phyloP scores from a whole-genome alignment of 2,888 invertebrate species.

The Drosophila mayaguana region DNA sequence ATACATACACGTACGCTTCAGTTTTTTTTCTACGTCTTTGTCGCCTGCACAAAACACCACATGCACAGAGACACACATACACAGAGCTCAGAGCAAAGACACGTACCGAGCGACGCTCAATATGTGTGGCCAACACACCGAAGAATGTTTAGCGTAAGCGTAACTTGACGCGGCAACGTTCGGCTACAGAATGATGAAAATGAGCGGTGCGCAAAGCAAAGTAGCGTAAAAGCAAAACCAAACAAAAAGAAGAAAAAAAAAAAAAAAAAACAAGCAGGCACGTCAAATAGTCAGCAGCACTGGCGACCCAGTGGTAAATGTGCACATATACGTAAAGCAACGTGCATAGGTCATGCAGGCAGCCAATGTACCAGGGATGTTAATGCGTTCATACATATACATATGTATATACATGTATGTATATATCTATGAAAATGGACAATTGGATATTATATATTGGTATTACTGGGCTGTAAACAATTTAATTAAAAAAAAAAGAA shows the following conservation, averaged over 20 bases:
- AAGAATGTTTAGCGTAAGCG: conserved; percentile 58
- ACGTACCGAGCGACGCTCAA: conserved; percentile 59
- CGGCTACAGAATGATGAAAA: conserved; percentile 69
- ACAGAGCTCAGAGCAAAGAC: conserved; percentile 28
- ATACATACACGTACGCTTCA: conserved; percentile 57
- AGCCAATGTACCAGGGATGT: conserved; percentile 15
- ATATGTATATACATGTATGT: too few species aligned
- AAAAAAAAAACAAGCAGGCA: conserved; percentile 41
- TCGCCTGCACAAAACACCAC: conserved; percentile 38
- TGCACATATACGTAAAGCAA: not conserved
- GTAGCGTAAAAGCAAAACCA: conserved; percentile 56
- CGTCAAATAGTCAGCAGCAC: conserved; percentile 44
- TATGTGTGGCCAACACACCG: conserved; percentile 47
- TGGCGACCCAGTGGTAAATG: conserved; percentile 48
- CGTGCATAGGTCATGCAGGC: conserved; percentile 35
- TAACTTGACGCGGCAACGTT: conserved; percentile 68
- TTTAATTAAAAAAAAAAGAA: too few species aligned
- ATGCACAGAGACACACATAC: conserved; percentile 19
- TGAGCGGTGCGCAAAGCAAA: conserved; percentile 58
- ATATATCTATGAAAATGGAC: not conserved
- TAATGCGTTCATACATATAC: not conserved
- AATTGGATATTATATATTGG: not conserved
- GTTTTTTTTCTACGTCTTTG: conserved; percentile 58
- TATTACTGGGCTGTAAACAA: not conserved
- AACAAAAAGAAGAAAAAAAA: conserved; percentile 38